A percentile compares a stretch with the other conserved stretches of the same genome.
Conservation (phyloP, 2,113 vertebrate species). For the Laticauda colubrina region DNA sequence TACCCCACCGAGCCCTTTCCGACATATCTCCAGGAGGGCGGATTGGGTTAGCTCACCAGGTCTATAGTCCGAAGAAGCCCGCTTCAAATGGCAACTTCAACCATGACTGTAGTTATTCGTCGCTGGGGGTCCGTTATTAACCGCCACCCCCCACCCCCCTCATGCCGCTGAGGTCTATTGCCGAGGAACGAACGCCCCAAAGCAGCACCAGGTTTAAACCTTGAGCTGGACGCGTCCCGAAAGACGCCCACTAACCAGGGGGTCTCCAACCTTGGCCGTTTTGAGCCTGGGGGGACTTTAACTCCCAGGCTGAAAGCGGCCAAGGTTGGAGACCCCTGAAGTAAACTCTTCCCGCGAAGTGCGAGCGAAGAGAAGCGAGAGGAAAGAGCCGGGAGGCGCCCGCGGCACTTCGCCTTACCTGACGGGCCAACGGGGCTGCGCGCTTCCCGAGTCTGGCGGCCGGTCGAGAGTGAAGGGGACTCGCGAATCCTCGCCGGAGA, state of each 20-base stretch:
- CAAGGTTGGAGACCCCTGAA: no score
- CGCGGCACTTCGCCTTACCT: conserved; percentile 32
- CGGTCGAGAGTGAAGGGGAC: not conserved
- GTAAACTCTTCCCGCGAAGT: not conserved
- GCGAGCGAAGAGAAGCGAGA: not conserved
- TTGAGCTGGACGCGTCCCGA: not conserved
- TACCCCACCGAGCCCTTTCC: not conserved
- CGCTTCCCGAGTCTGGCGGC: not conserved
- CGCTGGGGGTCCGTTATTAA: not conserved
- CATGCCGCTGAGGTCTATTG: not conserved
- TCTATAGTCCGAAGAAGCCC: not conserved
- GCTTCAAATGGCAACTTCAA: not conserved
- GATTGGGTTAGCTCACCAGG: not conserved
- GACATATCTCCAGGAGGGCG: not conserved
- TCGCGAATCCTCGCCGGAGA: not conserved
- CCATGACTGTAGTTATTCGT: not conserved
- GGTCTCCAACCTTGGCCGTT: no score
- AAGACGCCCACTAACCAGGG: not conserved
- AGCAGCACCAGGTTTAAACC: not conserved
- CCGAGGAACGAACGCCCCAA: not conserved
- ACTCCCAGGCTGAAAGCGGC: no score
- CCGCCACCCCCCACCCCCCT: not conserved
- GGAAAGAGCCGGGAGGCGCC: not conserved
- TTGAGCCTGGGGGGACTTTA: no score
- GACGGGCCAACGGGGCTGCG: not conserved